These are phyloP conservation scores for Chaetura pelagica DNA, from an alignment of 2,113 vertebrate species.

Conservation along the genomic window DNA sequence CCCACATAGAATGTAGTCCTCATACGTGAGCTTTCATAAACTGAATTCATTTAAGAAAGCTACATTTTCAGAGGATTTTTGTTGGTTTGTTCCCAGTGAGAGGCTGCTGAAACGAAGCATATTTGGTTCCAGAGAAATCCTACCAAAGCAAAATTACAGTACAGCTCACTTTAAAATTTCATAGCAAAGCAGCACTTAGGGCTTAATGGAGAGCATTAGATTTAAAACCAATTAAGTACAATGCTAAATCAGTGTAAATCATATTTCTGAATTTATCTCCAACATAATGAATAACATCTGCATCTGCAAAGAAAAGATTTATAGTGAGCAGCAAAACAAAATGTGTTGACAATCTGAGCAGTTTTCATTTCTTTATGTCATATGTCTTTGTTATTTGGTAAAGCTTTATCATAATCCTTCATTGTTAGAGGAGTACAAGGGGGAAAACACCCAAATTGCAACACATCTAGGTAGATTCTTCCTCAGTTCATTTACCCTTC, in stretches of 20 bases:
- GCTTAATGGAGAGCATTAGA: conserved; percentile 61
- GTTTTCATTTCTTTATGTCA: conserved; percentile 35
- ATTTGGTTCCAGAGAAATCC: conserved; percentile 50
- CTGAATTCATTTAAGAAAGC: neutral
- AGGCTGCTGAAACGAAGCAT: conserved; percentile 21
- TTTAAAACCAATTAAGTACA: conserved; percentile 76
- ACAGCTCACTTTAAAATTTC: conserved; percentile 64
- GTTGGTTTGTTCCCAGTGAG: conserved; percentile 17
- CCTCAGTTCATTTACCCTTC: neutral
- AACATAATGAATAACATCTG: conserved; percentile 71
- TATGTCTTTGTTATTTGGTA: conserved; percentile 62
- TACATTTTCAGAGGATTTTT: conserved; percentile 1
- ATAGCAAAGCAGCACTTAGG: conserved; percentile 53
- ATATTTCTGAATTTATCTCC: conserved; percentile 70
- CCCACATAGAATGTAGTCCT: neutral
- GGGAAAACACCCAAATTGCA: neutral
- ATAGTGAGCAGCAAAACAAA: conserved; percentile 26
- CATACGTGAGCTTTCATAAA: conserved; percentile 10
- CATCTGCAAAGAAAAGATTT: conserved; percentile 62
- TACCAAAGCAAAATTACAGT: conserved; percentile 41
- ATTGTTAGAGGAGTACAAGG: conserved; percentile 4
- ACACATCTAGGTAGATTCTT: neutral
- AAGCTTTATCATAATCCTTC: conserved; percentile 20
- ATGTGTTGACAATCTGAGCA: conserved; percentile 16
- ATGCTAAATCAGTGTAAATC: conserved; percentile 74